Percentiles rank a stretch among this genome's conserved stretches.
These are phyloP conservation scores for Peromyscus eremicus DNA, from an alignment of 2,797 vertebrate species.

Conservation along the genomic window DNA sequence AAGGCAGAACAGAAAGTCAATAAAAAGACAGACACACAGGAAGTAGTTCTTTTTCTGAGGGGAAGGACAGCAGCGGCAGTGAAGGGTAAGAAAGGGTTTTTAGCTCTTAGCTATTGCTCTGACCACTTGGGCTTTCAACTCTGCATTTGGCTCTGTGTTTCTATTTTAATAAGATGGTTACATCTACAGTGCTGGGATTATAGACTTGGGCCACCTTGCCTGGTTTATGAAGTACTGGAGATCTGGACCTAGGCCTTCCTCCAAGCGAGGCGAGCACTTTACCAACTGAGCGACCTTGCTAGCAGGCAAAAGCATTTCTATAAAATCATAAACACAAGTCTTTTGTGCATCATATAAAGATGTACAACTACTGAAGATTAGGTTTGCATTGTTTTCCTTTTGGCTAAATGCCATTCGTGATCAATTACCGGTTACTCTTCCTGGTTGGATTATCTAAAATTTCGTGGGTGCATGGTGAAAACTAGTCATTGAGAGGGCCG, in stretches of 20 bases:
- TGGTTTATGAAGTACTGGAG: not conserved
- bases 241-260: not conserved
- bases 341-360: constrained; percentile 44
- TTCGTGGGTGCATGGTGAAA: constrained; percentile 19
- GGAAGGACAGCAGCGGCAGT: too few relatives aligned
- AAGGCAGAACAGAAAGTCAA: too few relatives aligned
- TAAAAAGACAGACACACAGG: too few relatives aligned
- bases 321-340: constrained; percentile 56
- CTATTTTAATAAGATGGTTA: too few relatives aligned
- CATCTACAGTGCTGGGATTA: not conserved
- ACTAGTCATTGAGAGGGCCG: not conserved
- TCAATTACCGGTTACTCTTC: constrained; percentile 32
- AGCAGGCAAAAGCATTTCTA: constrained; percentile 37
- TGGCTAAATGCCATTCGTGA: not conserved
- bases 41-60: too few relatives aligned
- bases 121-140: too few relatives aligned
- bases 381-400: constrained; percentile 57
- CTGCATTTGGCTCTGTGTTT: too few relatives aligned
- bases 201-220: not conserved
- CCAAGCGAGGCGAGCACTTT: not conserved
- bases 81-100: too few relatives aligned
- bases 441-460: constrained; percentile 28
- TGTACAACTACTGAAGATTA: constrained; percentile 36
- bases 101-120: too few relatives aligned
- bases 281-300: not conserved